These are phyloP conservation scores for Rhopalosiphum nymphaeae DNA, from an alignment of 2,888 invertebrate species.

Conservation along the genomic window DNA sequence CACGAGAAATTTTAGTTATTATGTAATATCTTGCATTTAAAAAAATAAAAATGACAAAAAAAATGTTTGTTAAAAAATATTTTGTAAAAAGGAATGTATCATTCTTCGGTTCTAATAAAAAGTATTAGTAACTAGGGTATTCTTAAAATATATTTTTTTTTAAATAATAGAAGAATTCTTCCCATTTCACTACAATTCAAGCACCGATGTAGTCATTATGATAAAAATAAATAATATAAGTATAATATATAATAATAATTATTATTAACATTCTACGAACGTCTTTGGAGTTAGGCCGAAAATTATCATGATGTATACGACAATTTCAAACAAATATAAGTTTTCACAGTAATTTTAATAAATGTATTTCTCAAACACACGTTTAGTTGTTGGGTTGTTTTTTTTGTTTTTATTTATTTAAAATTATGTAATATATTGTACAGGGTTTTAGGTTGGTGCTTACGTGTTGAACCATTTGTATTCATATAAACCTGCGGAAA, in stretches of 20 bases:
- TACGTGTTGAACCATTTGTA: conserved; percentile 36
- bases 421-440: conserved; percentile 35
- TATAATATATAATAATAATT: no score
- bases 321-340: background rate
- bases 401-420: conserved; percentile 8
- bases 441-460: background rate
- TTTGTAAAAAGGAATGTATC: background rate
- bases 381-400: background rate
- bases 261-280: background rate
- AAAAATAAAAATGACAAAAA: background rate
- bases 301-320: background rate
- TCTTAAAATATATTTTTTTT: background rate
- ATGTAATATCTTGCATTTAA: background rate
- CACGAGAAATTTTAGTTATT: background rate
- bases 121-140: background rate
- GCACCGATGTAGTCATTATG: background rate
- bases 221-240: background rate
- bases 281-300: background rate
- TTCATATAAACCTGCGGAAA: conserved; percentile 5
- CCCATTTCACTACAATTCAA: background rate
- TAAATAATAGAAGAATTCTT: background rate
- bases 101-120: background rate
- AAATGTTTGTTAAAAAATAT: background rate
- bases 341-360: conserved; percentile 18
- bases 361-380: conserved; percentile 19